Conservation (phyloP, 2,113 vertebrate species). For the Thymallus thymallus region DNA sequence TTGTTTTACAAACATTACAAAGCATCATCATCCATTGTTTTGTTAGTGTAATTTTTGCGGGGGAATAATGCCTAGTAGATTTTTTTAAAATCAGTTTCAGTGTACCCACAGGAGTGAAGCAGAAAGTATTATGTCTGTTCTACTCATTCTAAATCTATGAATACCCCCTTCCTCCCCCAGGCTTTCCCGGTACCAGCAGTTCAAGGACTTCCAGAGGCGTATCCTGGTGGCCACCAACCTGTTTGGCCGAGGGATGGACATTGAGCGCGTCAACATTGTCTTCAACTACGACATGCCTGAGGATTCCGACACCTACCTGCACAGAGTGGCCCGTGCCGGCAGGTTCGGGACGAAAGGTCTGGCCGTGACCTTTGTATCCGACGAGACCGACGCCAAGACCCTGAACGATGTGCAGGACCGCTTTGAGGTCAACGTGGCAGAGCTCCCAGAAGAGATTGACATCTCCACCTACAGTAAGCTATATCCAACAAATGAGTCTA, state of each 20-base stretch:
- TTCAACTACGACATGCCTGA: slow-evolving; percentile 92
- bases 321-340: slow-evolving; percentile 86
- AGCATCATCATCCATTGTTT: no score
- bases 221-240: slow-evolving; percentile 88
- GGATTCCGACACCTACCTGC: slow-evolving; percentile 87
- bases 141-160: not conserved
- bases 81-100: no score
- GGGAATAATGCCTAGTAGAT: no score
- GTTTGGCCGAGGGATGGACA: slow-evolving; percentile 91
- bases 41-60: no score
- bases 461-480: slow-evolving; percentile 87
- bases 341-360: slow-evolving; percentile 87
- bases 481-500: not conserved
- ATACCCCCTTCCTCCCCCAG: slow-evolving; percentile 41
- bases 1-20: no score
- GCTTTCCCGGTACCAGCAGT: slow-evolving; percentile 85
- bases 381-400: slow-evolving; percentile 82
- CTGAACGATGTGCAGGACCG: slow-evolving; percentile 87
- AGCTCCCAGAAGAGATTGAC: slow-evolving; percentile 87
- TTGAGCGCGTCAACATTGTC: slow-evolving; percentile 87
- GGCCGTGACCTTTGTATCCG: slow-evolving; percentile 86
- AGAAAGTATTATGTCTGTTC: not conserved
- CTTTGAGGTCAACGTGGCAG: slow-evolving; percentile 88
- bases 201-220: slow-evolving; percentile 87
- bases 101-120: no score